phyloP scores from a whole-genome alignment of 2,888 invertebrate genomes.

The Drosophila demipolita region DNA sequence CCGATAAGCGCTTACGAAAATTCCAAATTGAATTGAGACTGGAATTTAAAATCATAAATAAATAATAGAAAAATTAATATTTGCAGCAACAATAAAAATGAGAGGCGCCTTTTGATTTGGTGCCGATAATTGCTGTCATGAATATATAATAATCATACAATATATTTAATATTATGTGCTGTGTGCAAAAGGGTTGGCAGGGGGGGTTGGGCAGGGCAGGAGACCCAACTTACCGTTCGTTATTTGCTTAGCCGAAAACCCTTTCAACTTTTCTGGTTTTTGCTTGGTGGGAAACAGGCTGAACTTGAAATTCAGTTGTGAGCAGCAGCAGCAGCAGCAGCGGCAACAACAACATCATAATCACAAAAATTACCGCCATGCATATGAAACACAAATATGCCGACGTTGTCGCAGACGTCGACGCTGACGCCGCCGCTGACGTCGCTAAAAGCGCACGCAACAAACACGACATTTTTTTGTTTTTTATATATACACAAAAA shows the following conservation, averaged over 20 bases:
- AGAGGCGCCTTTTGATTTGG: slow-evolving; percentile 64
- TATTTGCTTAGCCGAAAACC: slow-evolving; percentile 66
- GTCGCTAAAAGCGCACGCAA: slow-evolving; percentile 68
- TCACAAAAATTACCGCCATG: slow-evolving; percentile 78
- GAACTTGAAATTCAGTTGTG: slow-evolving; percentile 70
- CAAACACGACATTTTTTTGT: slow-evolving; percentile 60
- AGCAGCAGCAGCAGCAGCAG: slow-evolving; percentile 43
- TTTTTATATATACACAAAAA: slow-evolving; percentile 57
- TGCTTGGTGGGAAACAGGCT: slow-evolving; percentile 67
- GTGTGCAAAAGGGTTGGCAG: neutral
- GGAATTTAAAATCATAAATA: slow-evolving; percentile 30
- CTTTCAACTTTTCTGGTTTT: slow-evolving; percentile 47
- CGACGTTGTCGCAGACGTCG: slow-evolving; percentile 32
- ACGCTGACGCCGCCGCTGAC: slow-evolving; percentile 29
- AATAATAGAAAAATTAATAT: slow-evolving; percentile 43
- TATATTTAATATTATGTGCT: slow-evolving; percentile 26
- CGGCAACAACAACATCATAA: slow-evolving; percentile 66
- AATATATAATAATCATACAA: slow-evolving; percentile 58
- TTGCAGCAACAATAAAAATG: slow-evolving; percentile 15
- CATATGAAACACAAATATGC: slow-evolving; percentile 77
- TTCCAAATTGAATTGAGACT: slow-evolving; percentile 34
- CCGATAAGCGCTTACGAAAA: slow-evolving; percentile 46
- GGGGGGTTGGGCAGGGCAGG: slow-evolving; percentile 18
- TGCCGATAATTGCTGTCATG: slow-evolving; percentile 79
- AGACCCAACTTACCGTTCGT: slow-evolving; percentile 17